Base-by-base conservation (phyloP, 2,888 invertebrate genomes). In the Pharmacophagus antenor region DNA sequence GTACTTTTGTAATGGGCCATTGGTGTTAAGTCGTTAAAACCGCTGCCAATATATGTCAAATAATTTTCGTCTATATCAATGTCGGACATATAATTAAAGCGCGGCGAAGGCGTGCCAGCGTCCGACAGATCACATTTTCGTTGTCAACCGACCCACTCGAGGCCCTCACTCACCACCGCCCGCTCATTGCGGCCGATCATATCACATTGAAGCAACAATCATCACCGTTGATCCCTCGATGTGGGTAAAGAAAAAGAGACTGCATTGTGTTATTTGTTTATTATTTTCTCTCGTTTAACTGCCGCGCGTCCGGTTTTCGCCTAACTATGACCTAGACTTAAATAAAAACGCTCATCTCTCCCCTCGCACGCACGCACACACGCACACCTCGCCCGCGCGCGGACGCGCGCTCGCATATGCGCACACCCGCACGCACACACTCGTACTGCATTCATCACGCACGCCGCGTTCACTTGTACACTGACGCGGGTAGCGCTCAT, bases 301-400 rank as follows among this genome's bases (percentile, higher is more conserved):
- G 80, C 78, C 77, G 79, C 77, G 79, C 80, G 77, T 77, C 82
- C 80, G 81, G 82, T 81, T 83, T 86, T 85, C 78, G 84, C 90
- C 90, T 90, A 90, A 88, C 89, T 90, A 90, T 80, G 81, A 78
- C 80, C 89, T 90, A 89, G 78, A 82, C 88, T 88, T 89, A 88
- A 77, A 78, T 77, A 76, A 76, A 65, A 69, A 72, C 72, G 71
- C 79, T 72, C 76, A 67, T 67, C 51, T 21, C 65, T 62, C 65
- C 57, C 69, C 65, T 12, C 41, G 44, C 79, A 65, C 80, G 74
- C 79, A 69, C 73, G 65, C 78, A 62, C 78, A 69, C 72, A 27
- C 59, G n/a, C n/a, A n/a, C n/a, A n/a, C 69, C 17, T 21, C 47
- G 52, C 31, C 62, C 66, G 58, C 69, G 65, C 65, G 61, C 70